Percentiles rank a stretch among this genome's conserved stretches.
Evolutionary conservation across 1,140 invertebrate genomes (phyloP).

Genomic region (Metopolophium dirhodum): DNA sequence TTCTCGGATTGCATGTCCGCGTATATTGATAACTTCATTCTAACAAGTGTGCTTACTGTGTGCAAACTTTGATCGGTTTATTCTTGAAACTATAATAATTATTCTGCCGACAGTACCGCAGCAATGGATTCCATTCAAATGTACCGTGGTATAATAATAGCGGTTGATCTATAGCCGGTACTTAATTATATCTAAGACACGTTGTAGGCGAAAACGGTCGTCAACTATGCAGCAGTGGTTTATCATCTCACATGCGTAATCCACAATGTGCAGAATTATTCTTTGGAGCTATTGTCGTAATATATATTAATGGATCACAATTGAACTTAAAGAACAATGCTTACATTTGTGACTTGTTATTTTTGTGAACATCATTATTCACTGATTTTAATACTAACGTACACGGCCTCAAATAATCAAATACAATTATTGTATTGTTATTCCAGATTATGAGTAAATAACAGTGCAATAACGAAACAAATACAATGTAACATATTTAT

Average conservation of each 20-base stretch:
- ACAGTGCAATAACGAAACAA: not conserved
- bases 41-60: conserved; percentile 3
- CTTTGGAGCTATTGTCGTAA: not conserved
- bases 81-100: not conserved
- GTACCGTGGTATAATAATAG: not conserved
- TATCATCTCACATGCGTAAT: not conserved
- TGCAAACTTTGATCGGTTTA: not conserved
- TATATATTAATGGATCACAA: not conserved
- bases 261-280: not conserved
- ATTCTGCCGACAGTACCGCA: not conserved
- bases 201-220: not conserved
- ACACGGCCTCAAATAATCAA: not conserved
- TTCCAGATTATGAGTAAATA: not conserved
- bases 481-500: not conserved
- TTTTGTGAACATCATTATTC: not conserved
- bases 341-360: conserved; percentile 9
- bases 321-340: not conserved
- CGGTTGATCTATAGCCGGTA: not conserved
- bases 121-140: not conserved
- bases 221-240: not conserved
- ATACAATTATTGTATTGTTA: not conserved
- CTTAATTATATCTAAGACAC: not conserved
- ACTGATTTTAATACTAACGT: not conserved
- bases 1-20: not conserved
- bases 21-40: conserved; percentile 1